phyloP scores from a whole-genome alignment of 1,140 invertebrate species.

The Drosophila kepulauana region DNA sequence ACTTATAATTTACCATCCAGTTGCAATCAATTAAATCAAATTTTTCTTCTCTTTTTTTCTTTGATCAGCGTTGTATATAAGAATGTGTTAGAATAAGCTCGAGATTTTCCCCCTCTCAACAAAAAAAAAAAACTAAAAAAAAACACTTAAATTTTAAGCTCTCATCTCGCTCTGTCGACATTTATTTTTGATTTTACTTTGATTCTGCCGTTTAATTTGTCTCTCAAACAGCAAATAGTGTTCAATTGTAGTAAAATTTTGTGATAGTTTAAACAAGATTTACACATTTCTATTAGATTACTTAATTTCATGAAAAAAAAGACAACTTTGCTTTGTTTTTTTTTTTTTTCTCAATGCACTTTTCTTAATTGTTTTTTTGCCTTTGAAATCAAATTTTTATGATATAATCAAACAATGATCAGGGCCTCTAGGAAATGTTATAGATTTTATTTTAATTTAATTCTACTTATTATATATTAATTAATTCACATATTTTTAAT shows the following conservation, averaged over 20 bases:
- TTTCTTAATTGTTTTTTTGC: slow-evolving; percentile 12
- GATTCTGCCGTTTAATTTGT: slow-evolving; percentile 36
- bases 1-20: slow-evolving; percentile 49
- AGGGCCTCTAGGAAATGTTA: slow-evolving; percentile 76
- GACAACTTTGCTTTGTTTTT: slow-evolving; percentile 40
- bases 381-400: slow-evolving; percentile 17
- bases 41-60: slow-evolving; percentile 4
- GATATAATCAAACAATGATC: slow-evolving; percentile 45
- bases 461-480: slow-evolving; percentile 20
- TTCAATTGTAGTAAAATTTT: slow-evolving; percentile 73
- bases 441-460: slow-evolving; percentile 51
- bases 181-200: neutral
- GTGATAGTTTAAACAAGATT: slow-evolving; percentile 71
- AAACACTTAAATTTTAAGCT: slow-evolving; percentile 2
- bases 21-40: slow-evolving; percentile 14
- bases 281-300: slow-evolving; percentile 44
- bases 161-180: slow-evolving; percentile 2
- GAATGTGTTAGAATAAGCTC: slow-evolving; percentile 12
- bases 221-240: slow-evolving; percentile 65
- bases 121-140: neutral
- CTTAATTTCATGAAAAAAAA: slow-evolving; percentile 51
- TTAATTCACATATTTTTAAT: slow-evolving; percentile 15
- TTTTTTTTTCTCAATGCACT: neutral
- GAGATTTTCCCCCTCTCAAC: neutral
- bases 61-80: slow-evolving; percentile 14